These are phyloP conservation scores for Myotis myotis DNA, from an alignment of 2,797 vertebrate genomes.

Conservation along the genomic window DNA sequence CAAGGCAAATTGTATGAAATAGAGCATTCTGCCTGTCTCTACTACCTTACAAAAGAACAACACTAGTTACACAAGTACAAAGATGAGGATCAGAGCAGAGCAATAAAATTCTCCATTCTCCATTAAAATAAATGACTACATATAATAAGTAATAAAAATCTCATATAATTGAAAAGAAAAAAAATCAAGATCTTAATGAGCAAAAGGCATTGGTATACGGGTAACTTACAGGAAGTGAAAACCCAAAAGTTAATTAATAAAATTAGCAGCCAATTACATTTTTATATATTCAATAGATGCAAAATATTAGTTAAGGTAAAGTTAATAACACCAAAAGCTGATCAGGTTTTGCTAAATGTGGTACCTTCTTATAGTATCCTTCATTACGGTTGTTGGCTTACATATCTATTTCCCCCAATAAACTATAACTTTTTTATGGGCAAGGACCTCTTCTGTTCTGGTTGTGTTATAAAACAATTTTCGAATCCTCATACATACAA, in stretches of 20 bases:
- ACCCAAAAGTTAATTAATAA: conserved; percentile 10
- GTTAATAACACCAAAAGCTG: background rate
- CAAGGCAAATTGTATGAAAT: background rate
- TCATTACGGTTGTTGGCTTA: background rate
- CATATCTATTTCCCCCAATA: background rate
- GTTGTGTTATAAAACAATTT: background rate
- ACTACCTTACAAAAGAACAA: background rate
- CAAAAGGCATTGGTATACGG: background rate
- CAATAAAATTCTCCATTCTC: background rate
- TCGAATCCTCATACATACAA: background rate
- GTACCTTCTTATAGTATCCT: background rate
- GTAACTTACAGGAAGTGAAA: conserved; percentile 20
- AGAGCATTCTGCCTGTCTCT: background rate
- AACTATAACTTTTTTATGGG: background rate
- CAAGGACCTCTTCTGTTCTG: background rate
- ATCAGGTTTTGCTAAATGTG: background rate
- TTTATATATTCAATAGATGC: background rate
- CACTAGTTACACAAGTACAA: background rate
- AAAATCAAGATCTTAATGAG: conserved; percentile 15
- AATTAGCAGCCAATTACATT: background rate
- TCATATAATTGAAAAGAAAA: background rate
- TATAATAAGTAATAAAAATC: conserved; percentile 26
- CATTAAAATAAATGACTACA: background rate
- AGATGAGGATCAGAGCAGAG: background rate
- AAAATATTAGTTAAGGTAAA: conserved; percentile 24